Evolutionary conservation across 1,140 invertebrate genomes (phyloP), one percentile per base, ranked within the genome.

Genomic region (Whitmania pigra): DNA sequence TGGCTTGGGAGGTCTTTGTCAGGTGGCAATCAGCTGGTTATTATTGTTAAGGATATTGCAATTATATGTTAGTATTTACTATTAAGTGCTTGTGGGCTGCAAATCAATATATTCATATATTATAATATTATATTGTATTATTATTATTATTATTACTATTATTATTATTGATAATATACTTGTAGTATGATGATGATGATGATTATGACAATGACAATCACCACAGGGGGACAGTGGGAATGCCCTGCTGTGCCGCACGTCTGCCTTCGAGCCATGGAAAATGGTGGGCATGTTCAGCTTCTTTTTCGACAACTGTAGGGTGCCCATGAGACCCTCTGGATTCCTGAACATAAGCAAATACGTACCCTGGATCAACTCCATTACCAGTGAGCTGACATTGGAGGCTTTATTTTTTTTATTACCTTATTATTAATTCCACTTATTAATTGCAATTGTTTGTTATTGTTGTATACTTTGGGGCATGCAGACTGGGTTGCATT

Each of bases 211-310:
- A 3, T 11, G 43, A 15, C 13, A 13, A 49, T 49, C 43, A 15
- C 43, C 5, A 2, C 29, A 63, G 57, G 57, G 57, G 11, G 57
- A 63, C 57, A 63, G 57, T 63, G 57, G 57, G 9, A 31, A 31
- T 13, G 22, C 57, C 22, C 57, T 63, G 22, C 22, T 63, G 22
- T 63, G 57, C 18, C 57, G 20, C 57, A 63, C 9, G 11, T 25
- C 22, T 0, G 29, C 29, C 57, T 25, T 7, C 57, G 29, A 31
- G 11, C 20, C 57, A 1, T 63, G 57, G 57, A 22, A 3, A 7
- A 22, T 63, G 22, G 57, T 63, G 11, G 57, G 57, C 29, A 31
- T 63, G 57, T 63, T 63, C 57, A 63, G 22, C 22, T 63, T 63
- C 57, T 31, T 63, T 18, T 25, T 4, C 29, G 29, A 13, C 57